These are phyloP conservation scores for Carollia perspicillata DNA, from an alignment of 2,113 vertebrate species.

Conservation along the genomic window DNA sequence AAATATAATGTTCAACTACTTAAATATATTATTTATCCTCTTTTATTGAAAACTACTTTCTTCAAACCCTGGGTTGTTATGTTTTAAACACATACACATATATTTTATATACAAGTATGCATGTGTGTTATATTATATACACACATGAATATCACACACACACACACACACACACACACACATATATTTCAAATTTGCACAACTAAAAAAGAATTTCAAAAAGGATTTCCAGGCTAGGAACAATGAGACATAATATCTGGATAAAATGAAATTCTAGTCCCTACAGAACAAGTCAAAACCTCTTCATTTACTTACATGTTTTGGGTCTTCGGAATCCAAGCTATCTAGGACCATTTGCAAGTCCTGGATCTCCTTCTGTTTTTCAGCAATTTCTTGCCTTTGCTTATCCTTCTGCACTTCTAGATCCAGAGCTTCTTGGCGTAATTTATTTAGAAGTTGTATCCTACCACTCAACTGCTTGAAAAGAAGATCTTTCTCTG, in stretches of 20 bases:
- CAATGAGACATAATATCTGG: background rate
- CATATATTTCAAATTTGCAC: background rate
- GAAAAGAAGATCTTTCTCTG: slow-evolving; percentile 80
- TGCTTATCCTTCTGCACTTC: slow-evolving; percentile 85
- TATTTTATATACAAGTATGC: background rate
- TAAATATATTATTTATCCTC: background rate
- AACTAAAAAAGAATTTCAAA: slow-evolving; percentile 32
- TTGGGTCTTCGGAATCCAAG: slow-evolving; percentile 81
- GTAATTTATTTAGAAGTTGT: slow-evolving; percentile 78
- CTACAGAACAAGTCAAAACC: background rate
- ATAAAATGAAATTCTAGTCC: background rate
- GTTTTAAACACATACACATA: background rate
- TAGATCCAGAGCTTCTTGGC: slow-evolving; percentile 80
- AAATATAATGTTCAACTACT: slow-evolving; percentile 5
- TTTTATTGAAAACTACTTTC: background rate
- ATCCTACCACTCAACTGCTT: slow-evolving; percentile 83
- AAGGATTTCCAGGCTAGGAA: background rate
- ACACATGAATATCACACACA: background rate
- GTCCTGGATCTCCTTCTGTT: slow-evolving; percentile 80
- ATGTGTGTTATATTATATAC: background rate
- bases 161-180: background rate
- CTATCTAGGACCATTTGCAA: slow-evolving; percentile 76
- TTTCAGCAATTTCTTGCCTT: slow-evolving; percentile 78
- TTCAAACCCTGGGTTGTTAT: background rate
- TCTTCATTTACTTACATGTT: slow-evolving; percentile 82